Evolutionary conservation across 1,140 invertebrate species (phyloP).

Genomic region (Venturia canescens): DNA sequence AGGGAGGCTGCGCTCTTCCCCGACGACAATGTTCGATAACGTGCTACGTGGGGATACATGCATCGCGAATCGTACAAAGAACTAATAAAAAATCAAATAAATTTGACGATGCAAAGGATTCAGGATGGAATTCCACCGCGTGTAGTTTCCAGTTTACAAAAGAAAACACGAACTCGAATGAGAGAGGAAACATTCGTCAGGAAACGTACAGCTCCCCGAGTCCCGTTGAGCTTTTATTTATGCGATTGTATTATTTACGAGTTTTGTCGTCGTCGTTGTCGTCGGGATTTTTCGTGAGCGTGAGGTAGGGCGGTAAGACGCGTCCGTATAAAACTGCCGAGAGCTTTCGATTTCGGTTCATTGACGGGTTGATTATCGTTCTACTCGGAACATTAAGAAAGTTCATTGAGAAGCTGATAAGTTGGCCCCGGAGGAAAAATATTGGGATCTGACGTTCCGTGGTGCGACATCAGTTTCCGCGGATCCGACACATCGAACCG

Average conservation of each 20-base stretch:
- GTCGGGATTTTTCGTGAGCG: slow-evolving; percentile 7
- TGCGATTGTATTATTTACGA: neutral
- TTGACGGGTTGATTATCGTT: slow-evolving; percentile 22
- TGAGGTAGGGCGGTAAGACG: slow-evolving; percentile 19
- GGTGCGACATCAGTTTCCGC: slow-evolving; percentile 11
- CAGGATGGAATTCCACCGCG: neutral
- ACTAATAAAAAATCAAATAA: slow-evolving; percentile 35
- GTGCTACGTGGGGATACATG: neutral
- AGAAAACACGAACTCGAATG: too few species aligned
- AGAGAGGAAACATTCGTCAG: neutral
- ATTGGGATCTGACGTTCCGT: neutral
- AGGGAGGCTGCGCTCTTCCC: neutral
- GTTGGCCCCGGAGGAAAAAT: neutral
- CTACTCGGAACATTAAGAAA: neutral
- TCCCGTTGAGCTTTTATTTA: neutral
- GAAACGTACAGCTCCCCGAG: neutral
- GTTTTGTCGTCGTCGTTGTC: neutral
- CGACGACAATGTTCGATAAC: slow-evolving; percentile 22
- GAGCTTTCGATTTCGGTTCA: slow-evolving; percentile 23
- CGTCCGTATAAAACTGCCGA: slow-evolving; percentile 14
- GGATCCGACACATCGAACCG: neutral
- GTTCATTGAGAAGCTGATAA: neutral
- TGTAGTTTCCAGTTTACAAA: neutral
- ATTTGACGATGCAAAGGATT: neutral
- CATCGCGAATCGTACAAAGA: slow-evolving; percentile 28